Base-by-base conservation (phyloP, 2,888 invertebrate genomes). In the Malacosoma neustria region DNA sequence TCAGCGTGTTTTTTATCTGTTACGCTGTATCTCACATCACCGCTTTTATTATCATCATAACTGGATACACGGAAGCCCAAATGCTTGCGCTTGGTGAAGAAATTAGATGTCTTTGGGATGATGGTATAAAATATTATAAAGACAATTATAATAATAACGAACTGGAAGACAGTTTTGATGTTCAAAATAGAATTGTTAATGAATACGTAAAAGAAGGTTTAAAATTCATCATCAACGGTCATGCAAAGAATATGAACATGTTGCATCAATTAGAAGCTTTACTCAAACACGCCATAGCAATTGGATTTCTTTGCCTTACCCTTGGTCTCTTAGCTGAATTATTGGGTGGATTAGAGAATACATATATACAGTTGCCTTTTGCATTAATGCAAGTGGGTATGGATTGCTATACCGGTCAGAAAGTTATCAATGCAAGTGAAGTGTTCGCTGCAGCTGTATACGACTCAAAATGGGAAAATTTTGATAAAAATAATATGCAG, bases 301-400 rank as follows among this genome's bases (percentile, higher is more conserved):
- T 64, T 2, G 74, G 71, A 41, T 72, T 73, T 31, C 4, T 54
- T 1, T 43, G 67, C 3, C 48, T 74, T 1, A 53, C 62, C 0
- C 37, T 61, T 2, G 65, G 61, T 2, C 41, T 76, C 1, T 65
- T 70, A 32, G 57, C 68, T 1, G 71, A 68, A 45, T 36, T 75
- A n/a, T 56, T 76, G 0, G 74, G 70, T 2, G 68, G 73, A 0
- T 38, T 76, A 32, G 60, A 72, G 13, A 70, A 74, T 5, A 75
- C 72, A 0, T 69, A 58, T 22, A 13, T 73, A 2, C 50, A 66
- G 33, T 35, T 75, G 13, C 71, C 70, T 0, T 75, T 57, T 33
- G 57, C 72, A 0, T 41, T 75, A 4, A 45, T 57, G 1, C 73
- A 70, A 36, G 50, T 77, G 2, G 54, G 49, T 3, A 51, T 64